Base-by-base conservation (phyloP, 2,797 vertebrate genomes). In the Sebastes glaucus region DNA sequence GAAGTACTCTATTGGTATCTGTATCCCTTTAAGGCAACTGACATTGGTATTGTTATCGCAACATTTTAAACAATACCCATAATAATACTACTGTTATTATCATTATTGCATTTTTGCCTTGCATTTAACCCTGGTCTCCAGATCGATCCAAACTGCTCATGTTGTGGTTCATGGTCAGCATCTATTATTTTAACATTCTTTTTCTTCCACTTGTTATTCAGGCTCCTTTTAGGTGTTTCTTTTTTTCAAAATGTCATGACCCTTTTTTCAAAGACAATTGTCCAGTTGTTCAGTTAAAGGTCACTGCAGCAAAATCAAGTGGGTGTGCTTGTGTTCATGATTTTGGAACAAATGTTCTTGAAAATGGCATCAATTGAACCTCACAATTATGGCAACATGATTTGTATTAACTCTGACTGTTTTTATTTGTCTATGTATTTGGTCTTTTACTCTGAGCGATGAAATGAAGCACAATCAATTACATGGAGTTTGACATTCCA, bases 321-420 rank as follows among this genome's bases (percentile, higher is more conserved):
- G 42, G 28, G 20, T 53, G 20, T 53, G 49, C 49, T 74, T 78
- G 35, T 82, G 13, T 70, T 77, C 27, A 22, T 63, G 8, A 56
- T 78, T 56, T 55, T 42, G 42, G 53, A 81, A 32, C 46, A 85
- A 70, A 42, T 53, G 27, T 60, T 73, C 52, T 49, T 27, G 4
- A 71, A 79, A 72, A 73, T 56, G 4, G 18, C 27, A 69, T 20
- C 55, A 82, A 20, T 76, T 60, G 28, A 33, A 32, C 16, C 6
- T 38, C 23, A 32, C 1, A 46, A 13, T 61, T 18, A 25, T 30
- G 10, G 3, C 1, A 23, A 42, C 14, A 4, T 42, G 9, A 59
- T 71, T 46, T 33, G 2, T 42, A 8, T 71, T 6, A 7, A 11
- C 55, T 28, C 32, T 62, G 20, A 10, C 6, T 6, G 28, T 62